These are phyloP conservation scores for Drosophila mimetica DNA, from an alignment of 2,888 invertebrate genomes.

Conservation along the genomic window DNA sequence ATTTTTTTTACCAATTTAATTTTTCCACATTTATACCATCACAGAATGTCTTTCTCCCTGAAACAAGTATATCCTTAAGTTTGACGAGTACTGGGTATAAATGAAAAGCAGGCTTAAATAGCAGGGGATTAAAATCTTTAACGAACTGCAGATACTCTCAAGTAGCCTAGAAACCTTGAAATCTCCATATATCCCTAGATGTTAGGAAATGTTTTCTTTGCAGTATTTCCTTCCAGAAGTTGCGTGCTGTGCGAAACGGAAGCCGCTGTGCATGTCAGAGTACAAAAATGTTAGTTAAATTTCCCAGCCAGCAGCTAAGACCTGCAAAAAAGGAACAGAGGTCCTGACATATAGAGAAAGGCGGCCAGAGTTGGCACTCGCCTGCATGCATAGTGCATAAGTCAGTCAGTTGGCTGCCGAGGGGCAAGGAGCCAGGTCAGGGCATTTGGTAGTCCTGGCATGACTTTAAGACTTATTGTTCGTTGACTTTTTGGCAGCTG, in stretches of 20 bases:
- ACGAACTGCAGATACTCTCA: slow-evolving; percentile 6
- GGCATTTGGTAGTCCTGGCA: slow-evolving; percentile 36
- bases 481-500: slow-evolving; percentile 39
- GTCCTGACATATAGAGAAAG: slow-evolving; percentile 24
- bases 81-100: neutral
- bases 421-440: slow-evolving; percentile 23
- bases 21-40: neutral
- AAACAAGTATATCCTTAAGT: neutral
- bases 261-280: slow-evolving; percentile 54
- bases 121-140: neutral
- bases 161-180: neutral
- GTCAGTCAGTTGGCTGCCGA: slow-evolving; percentile 63
- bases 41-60: too few relatives aligned
- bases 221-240: neutral
- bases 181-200: neutral
- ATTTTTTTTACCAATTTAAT: too few relatives aligned
- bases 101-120: neutral
- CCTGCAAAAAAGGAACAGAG: slow-evolving; percentile 14
- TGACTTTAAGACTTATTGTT: slow-evolving; percentile 53
- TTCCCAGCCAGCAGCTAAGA: slow-evolving; percentile 47
- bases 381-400: slow-evolving; percentile 74
- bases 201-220: slow-evolving; percentile 4
- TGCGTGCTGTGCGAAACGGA: slow-evolving; percentile 34
- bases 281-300: slow-evolving; percentile 65
- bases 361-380: slow-evolving; percentile 57